A percentile compares a stretch with the other conserved stretches of the same genome.
These are phyloP conservation scores for Dicranocentrus wangi DNA, from an alignment of 2,888 invertebrate genomes.

Conservation along the genomic window DNA sequence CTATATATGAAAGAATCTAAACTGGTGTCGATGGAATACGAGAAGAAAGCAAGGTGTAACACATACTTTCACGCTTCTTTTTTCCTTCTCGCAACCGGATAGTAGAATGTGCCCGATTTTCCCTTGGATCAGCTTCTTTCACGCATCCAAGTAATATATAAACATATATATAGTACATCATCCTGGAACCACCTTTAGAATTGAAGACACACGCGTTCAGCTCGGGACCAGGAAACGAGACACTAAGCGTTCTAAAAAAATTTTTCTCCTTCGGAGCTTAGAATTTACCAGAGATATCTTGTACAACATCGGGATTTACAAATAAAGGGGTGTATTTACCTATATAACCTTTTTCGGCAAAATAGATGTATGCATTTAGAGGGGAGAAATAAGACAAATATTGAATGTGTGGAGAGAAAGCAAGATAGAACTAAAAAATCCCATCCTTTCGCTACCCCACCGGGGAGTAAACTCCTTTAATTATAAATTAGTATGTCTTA, in stretches of 20 bases:
- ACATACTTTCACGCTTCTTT: not conserved
- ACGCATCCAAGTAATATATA: not conserved
- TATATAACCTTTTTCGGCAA: not conserved
- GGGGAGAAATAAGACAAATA: conserved; percentile 22
- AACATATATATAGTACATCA: not conserved
- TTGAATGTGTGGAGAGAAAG: conserved; percentile 23
- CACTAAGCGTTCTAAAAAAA: not conserved
- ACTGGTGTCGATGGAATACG: conserved; percentile 3
- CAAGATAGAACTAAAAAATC: not conserved
- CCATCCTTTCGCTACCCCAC: conserved; percentile 16
- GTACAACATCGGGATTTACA: not conserved
- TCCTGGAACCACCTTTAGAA: too few relatives aligned
- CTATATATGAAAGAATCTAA: not conserved
- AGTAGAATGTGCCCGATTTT: not conserved
- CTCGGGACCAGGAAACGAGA: not conserved
- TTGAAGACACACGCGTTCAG: too few relatives aligned
- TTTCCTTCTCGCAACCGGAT: conserved; percentile 1
- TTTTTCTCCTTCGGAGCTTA: not conserved
- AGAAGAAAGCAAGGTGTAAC: conserved; percentile 14
- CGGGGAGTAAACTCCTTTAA: conserved; percentile 44
- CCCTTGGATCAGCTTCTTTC: not conserved
- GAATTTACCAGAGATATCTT: not conserved
- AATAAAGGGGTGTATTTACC: not conserved
- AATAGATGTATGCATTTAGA: too few relatives aligned
- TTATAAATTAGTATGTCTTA: conserved; percentile 50